Conservation (phyloP, 1,140 invertebrate genomes). For the Bursaphelenchus mucronatus region DNA sequence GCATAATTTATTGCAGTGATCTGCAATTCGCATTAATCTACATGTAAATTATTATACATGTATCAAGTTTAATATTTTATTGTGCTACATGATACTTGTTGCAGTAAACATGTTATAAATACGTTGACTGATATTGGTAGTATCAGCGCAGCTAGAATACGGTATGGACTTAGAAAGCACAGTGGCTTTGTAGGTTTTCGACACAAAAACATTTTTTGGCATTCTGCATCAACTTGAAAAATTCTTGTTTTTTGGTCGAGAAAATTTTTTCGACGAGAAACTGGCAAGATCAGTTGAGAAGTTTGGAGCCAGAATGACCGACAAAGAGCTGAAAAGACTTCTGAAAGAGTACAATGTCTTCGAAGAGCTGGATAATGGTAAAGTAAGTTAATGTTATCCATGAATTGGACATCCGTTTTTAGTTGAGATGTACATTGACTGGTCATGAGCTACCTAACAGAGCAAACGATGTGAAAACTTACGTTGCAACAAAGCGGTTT, state of each 20-base stretch:
- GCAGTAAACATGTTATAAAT: no score
- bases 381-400: conserved; percentile 11
- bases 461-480: conserved; percentile 10
- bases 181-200: not conserved
- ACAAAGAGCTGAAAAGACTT: conserved; percentile 1
- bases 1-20: no score
- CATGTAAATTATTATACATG: no score
- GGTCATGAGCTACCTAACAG: not conserved
- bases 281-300: not conserved
- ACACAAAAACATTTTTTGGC: not conserved
- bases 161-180: no score
- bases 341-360: conserved; percentile 14
- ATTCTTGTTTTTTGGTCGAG: not conserved
- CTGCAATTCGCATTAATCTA: no score
- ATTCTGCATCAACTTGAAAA: not conserved
- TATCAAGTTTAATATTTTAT: no score
- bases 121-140: no score
- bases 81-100: no score
- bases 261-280: no score
- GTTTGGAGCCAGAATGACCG: not conserved
- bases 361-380: conserved; percentile 7
- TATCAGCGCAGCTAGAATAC: no score
- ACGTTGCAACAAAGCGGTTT: conserved; percentile 3
- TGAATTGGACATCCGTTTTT: not conserved
- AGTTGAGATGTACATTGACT: conserved; percentile 13